Evolutionary conservation across 1,140 invertebrate species (phyloP).

Genomic region (Zaprionus lachaisei): DNA sequence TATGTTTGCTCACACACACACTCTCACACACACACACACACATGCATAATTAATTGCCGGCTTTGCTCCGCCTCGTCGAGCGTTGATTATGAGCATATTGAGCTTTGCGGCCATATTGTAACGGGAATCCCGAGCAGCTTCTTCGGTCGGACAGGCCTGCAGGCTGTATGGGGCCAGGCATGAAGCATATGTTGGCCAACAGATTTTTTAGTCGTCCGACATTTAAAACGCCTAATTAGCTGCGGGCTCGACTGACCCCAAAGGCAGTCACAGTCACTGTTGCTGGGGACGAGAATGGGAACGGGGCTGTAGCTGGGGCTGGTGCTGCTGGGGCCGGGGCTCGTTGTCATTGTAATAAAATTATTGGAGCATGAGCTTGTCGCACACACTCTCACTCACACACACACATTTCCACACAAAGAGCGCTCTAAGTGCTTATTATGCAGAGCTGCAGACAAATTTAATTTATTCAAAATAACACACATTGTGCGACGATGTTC

Average conservation of each 20-base stretch:
- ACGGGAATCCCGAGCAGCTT: slow-evolving; percentile 27
- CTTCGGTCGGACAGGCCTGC: slow-evolving; percentile 2
- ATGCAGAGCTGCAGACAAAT: slow-evolving; percentile 59
- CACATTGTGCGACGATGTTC: slow-evolving; percentile 60
- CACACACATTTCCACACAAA: slow-evolving; percentile 3
- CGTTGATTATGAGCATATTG: slow-evolving; percentile 72
- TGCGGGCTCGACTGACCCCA: slow-evolving; percentile 30
- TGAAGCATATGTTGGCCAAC: slow-evolving; percentile 36
- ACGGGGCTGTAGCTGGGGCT: background rate
- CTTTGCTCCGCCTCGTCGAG: slow-evolving; percentile 38
- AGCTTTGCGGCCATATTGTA: slow-evolving; percentile 64
- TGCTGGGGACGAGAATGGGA: background rate
- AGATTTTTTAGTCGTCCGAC: slow-evolving; percentile 59
- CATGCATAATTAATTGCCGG: slow-evolving; percentile 73
- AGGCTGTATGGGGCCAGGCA: background rate
- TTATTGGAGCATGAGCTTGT: slow-evolving; percentile 66
- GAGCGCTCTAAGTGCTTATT: slow-evolving; percentile 50
- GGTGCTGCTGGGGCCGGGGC: background rate
- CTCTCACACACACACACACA: slow-evolving; percentile 34
- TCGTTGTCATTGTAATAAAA: slow-evolving; percentile 52
- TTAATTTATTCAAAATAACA: slow-evolving; percentile 78
- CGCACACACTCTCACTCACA: slow-evolving; percentile 32
- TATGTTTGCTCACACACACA: slow-evolving; percentile 26
- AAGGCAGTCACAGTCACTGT: slow-evolving; percentile 4
- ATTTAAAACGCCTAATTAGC: slow-evolving; percentile 80